phyloP scores from a whole-genome alignment of 2,797 vertebrate species.

The Coregonus suidteri region DNA sequence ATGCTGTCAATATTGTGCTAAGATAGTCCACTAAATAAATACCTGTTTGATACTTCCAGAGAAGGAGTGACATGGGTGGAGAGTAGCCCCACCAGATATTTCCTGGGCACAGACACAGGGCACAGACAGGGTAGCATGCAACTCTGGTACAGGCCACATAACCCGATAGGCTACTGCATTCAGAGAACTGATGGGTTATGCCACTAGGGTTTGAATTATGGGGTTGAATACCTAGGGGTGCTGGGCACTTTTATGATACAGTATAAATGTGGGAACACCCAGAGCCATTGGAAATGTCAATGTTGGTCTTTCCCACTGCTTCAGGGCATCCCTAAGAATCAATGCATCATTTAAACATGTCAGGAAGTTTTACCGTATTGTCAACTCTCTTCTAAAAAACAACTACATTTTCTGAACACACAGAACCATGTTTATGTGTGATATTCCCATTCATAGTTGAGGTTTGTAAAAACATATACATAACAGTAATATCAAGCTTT shows the following conservation, averaged over 20 bases:
- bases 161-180: not conserved
- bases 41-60: conserved; percentile 61
- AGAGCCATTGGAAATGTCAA: not conserved
- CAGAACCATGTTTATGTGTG: no score
- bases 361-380: not conserved
- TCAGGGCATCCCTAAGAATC: not conserved
- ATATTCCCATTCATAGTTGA: no score
- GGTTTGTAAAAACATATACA: no score
- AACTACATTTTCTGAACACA: no score
- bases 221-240: not conserved
- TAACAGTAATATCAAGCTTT: no score
- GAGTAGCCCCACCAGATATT: conserved; percentile 39
- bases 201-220: not conserved
- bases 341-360: not conserved
- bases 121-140: not conserved
- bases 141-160: not conserved
- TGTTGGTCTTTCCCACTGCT: not conserved
- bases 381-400: not conserved
- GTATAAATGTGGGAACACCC: not conserved
- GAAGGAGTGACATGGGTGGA: conserved; percentile 37
- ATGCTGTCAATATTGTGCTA: not conserved
- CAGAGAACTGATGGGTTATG: not conserved
- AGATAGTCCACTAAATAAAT: conserved; percentile 24
- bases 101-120: not conserved
- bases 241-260: not conserved